These are phyloP conservation scores for Otus scops DNA, from an alignment of 2,797 vertebrate species.

Conservation along the genomic window DNA sequence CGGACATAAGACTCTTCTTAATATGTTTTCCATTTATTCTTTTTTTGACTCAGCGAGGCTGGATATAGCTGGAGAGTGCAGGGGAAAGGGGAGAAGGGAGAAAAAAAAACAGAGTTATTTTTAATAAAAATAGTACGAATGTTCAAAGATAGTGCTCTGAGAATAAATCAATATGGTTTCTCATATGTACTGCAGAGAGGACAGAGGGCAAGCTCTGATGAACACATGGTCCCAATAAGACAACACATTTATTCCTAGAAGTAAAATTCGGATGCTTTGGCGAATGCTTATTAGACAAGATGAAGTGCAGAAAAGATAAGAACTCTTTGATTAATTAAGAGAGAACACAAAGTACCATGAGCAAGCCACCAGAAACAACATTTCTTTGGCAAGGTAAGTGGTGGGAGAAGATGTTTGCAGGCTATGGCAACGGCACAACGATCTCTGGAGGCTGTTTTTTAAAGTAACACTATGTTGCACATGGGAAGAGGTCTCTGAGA, in stretches of 20 bases:
- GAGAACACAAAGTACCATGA: background rate
- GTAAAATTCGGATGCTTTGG: background rate
- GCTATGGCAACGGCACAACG: background rate
- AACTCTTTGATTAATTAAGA: slow-evolving; percentile 1
- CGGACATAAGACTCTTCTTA: background rate
- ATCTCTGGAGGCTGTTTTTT: background rate
- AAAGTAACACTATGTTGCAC: background rate
- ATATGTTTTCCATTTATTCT: background rate
- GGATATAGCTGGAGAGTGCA: background rate
- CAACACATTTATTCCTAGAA: slow-evolving; percentile 12
- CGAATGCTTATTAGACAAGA: background rate
- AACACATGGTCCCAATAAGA: slow-evolving; percentile 9
- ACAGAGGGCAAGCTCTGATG: background rate
- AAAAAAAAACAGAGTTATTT: background rate
- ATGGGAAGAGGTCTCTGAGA: background rate
- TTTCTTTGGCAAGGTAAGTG: background rate
- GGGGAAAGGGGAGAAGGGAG: background rate
- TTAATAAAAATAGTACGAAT: background rate
- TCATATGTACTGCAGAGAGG: background rate
- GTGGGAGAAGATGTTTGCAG: background rate
- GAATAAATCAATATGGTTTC: background rate
- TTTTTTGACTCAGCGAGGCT: background rate
- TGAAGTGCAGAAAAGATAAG: slow-evolving; percentile 4
- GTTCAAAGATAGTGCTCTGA: background rate
- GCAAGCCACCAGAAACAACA: background rate